Percentiles rank a stretch among this genome's conserved stretches.
Conservation (phyloP, 2,888 invertebrate species). For the Papilio elwesi region DNA sequence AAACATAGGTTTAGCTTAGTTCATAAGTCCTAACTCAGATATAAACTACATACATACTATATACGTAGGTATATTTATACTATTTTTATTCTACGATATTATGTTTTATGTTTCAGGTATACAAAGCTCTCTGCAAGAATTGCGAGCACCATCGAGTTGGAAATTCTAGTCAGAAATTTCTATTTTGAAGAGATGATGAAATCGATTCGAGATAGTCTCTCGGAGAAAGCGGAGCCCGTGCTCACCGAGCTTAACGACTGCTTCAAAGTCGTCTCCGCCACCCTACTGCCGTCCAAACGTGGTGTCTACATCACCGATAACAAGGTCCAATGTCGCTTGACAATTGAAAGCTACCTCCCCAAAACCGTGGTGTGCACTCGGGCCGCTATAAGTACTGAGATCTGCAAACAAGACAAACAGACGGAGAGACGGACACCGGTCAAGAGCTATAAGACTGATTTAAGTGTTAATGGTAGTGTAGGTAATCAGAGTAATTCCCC, state of each 20-base stretch:
- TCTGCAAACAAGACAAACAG: constrained; percentile 70
- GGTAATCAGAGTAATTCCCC: constrained; percentile 64
- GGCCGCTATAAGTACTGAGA: constrained; percentile 86
- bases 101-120: constrained; percentile 78
- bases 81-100: not conserved
- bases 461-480: constrained; percentile 70
- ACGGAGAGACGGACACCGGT: constrained; percentile 65
- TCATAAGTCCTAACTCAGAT: too few species aligned
- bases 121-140: constrained; percentile 91
- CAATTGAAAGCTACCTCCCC: constrained; percentile 80
- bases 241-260: constrained; percentile 83
- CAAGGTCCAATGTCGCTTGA: constrained; percentile 71
- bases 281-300: constrained; percentile 83
- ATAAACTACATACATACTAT: too few species aligned
- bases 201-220: constrained; percentile 81
- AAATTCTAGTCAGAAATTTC: constrained; percentile 88
- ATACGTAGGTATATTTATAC: not conserved
- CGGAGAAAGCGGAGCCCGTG: constrained; percentile 73
- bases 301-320: constrained; percentile 76
- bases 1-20: too few species aligned
- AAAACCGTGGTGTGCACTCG: constrained; percentile 86
- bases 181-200: constrained; percentile 94
- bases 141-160: constrained; percentile 89
- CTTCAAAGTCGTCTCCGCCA: constrained; percentile 82
- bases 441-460: constrained; percentile 80